A percentile compares a stretch with the other conserved stretches of the same genome.
Evolutionary conservation across 2,797 vertebrate genomes (phyloP).

Genomic region (Remorina albescens): DNA sequence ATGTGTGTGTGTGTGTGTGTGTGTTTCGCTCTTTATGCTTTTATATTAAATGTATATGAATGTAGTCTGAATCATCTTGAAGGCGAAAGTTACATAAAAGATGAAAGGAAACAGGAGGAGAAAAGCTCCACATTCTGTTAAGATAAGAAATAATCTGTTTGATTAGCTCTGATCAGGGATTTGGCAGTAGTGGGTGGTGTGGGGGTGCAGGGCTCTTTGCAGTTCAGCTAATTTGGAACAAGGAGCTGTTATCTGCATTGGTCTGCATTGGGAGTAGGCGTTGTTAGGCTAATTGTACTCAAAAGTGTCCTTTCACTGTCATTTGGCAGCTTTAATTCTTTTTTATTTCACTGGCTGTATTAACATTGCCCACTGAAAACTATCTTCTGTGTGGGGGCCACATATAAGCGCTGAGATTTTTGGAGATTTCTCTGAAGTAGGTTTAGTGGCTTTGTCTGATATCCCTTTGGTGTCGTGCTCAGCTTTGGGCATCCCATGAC

Average conservation of each 20-base stretch:
- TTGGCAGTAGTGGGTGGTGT: conserved; percentile 65
- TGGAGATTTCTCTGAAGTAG: conserved; percentile 60
- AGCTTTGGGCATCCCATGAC: conserved; percentile 62
- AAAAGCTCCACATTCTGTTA: conserved; percentile 27
- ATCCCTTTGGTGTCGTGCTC: conserved; percentile 41
- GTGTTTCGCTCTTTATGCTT: conserved; percentile 9
- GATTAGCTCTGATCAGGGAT: conserved; percentile 63
- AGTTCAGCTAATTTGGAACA: conserved; percentile 64
- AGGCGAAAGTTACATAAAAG: conserved; percentile 22
- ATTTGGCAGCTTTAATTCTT: conserved; percentile 66
- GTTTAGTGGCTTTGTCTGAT: conserved; percentile 56
- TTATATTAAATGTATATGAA: background rate
- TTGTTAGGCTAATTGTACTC: conserved; percentile 71
- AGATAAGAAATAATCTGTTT: conserved; percentile 62
- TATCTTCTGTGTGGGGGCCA: conserved; percentile 30
- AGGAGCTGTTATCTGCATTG: conserved; percentile 67
- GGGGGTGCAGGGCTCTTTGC: conserved; percentile 56
- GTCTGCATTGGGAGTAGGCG: conserved; percentile 62
- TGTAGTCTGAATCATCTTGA: conserved; percentile 20
- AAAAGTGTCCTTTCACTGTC: conserved; percentile 68
- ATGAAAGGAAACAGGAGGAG: conserved; percentile 28
- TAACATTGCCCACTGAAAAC: conserved; percentile 48
- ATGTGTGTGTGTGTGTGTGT: background rate
- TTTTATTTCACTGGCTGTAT: conserved; percentile 53
- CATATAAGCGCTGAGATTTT: conserved; percentile 46